A percentile compares a stretch with the other conserved stretches of the same genome.
Evolutionary conservation across 1,140 invertebrate species (phyloP).

Genomic region (Hyphantria cunea): DNA sequence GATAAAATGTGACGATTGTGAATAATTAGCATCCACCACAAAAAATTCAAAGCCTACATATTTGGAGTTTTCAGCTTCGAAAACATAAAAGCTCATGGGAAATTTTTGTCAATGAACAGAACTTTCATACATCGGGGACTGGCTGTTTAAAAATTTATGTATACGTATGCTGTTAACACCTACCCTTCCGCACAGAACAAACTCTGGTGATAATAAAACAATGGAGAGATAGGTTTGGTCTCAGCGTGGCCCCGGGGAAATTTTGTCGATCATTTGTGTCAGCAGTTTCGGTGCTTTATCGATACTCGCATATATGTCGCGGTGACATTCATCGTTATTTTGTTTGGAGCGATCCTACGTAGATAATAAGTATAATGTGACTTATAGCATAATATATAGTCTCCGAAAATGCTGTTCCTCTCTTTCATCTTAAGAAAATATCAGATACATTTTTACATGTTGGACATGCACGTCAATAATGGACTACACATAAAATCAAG

Average conservation of each 20-base stretch:
- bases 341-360: conserved; percentile 9
- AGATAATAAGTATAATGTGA: conserved; percentile 3
- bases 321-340: conserved; percentile 27
- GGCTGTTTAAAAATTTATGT: conserved; percentile 31
- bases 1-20: too few relatives aligned
- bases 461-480: too few relatives aligned
- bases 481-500: too few relatives aligned
- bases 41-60: conserved; percentile 8
- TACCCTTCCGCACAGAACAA: conserved; percentile 3
- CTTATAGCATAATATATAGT: neutral
- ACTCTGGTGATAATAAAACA: conserved; percentile 26
- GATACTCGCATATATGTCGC: conserved; percentile 23
- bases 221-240: conserved; percentile 17
- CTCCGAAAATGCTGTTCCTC: too few relatives aligned
- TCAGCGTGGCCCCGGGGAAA: conserved; percentile 34
- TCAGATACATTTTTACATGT: too few relatives aligned
- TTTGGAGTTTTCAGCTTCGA: conserved; percentile 4
- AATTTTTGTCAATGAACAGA: conserved; percentile 27
- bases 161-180: conserved; percentile 23
- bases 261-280: conserved; percentile 45
- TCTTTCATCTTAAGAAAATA: too few relatives aligned
- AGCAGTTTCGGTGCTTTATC: conserved; percentile 34
- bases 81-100: conserved; percentile 20
- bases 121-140: conserved; percentile 14
- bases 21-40: too few relatives aligned